Base-by-base conservation (phyloP, 2,113 vertebrate species). In the Cepphus grylle region DNA sequence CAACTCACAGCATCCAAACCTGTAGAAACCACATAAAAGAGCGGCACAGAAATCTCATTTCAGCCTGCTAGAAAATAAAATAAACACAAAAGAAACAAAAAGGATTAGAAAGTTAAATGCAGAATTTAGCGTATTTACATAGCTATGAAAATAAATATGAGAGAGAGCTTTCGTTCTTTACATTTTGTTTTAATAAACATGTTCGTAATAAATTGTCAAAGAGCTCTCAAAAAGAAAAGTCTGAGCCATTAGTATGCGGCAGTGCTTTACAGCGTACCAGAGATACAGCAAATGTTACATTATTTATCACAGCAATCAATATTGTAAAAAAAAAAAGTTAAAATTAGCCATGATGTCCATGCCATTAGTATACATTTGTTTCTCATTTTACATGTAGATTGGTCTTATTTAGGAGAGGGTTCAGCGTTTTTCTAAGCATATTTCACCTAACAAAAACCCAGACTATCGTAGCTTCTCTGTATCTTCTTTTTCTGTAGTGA, bases 331-430 rank as follows among this genome's bases (percentile, higher is more conserved):
- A 88, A 76, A 27, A 65, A 43, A 17, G 14, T 27, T 74, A 94
- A 96, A 71, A 74, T 62, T 70, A 93, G 76, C 77, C 86, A 90
- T 18, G 4, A 76, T 71, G 21, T 22, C 88, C 65, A 17, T 30
- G 61, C 36, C 53, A 70, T 56, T 43, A 73, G 49, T 86, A 92
- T 80, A 49, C 50, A 43, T 82, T 96, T 91, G 42, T 77, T 96
- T 87, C 79, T 93, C 61, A 84, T 86, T 97, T 93, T 91, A 62
- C 49, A 76, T 53, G 93, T 90, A 93, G 69, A 91, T 88, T 93
- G 5, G 16, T 84, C 90, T 91, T 93, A 83, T 93, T 97, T 96
- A 67, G 89, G 83, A 67, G 27, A 56, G 55, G 50, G 49, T 50
- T 86, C 88, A 74, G 63, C 72, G 70, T 29, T 94, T 92, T 94